Percentiles rank a stretch among this genome's conserved stretches.
phyloP scores from a whole-genome alignment of 2,797 vertebrate genomes.

The Tolypeutes matacus region DNA sequence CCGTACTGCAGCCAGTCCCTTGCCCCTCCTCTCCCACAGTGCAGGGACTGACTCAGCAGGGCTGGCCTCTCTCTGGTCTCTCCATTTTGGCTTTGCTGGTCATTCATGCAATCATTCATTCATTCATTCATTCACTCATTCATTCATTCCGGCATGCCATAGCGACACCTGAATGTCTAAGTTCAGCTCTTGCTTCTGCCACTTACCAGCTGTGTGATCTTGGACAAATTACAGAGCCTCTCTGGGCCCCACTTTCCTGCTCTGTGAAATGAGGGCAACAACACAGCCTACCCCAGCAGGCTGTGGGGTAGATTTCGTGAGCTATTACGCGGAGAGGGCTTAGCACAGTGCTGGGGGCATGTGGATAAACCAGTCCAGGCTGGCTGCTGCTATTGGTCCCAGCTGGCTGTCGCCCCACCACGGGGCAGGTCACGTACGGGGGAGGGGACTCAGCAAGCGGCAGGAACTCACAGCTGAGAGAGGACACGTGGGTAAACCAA shows the following conservation, averaged over 20 bases:
- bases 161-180: too few species aligned
- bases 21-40: too few species aligned
- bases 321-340: neutral
- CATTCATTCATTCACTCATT: neutral
- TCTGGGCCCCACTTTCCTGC: neutral
- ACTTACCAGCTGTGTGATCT: neutral
- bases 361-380: rapidly evolving
- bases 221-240: neutral
- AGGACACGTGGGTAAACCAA: too few species aligned
- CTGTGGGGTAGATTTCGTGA: neutral
- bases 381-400: neutral
- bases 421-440: too few species aligned
- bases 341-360: rapidly evolving
- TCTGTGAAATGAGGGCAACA: neutral
- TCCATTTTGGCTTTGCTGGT: neutral
- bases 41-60: too few species aligned
- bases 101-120: neutral
- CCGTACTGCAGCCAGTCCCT: too few species aligned
- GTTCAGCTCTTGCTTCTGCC: neutral
- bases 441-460: too few species aligned
- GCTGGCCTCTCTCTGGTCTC: too few species aligned
- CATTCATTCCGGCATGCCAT: neutral
- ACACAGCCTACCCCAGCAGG: neutral
- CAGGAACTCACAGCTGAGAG: too few species aligned
- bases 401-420: too few species aligned